Percentiles rank a stretch among this genome's conserved stretches.
Evolutionary conservation across 2,113 vertebrate genomes (phyloP).

Genomic region (Craseonycteris thonglongyai): DNA sequence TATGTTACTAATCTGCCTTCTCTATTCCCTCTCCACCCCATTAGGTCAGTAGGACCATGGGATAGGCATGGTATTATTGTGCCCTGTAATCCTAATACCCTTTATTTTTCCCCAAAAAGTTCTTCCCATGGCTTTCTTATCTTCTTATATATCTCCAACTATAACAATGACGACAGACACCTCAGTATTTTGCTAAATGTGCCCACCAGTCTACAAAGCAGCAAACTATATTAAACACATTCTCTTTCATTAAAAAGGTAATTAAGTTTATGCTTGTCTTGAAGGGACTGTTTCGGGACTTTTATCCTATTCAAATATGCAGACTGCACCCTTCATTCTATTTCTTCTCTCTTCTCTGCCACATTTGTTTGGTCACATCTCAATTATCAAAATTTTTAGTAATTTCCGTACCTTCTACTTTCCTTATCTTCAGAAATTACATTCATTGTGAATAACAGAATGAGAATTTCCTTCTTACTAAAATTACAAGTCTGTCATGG

Average conservation of each 20-base stretch:
- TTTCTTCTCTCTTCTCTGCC: background rate
- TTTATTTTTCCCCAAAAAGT: conserved; percentile 48
- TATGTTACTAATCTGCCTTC: conserved; percentile 81
- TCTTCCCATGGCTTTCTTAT: background rate
- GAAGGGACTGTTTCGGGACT: background rate
- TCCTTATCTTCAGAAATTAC: background rate
- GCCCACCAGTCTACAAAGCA: background rate
- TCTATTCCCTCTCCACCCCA: conserved; percentile 50
- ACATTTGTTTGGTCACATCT: background rate
- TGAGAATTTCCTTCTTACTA: background rate
- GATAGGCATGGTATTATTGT: conserved; percentile 57
- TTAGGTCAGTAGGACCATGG: conserved; percentile 76
- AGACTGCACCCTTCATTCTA: background rate
- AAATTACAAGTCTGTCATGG: background rate
- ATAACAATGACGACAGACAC: background rate
- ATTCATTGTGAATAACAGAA: background rate
- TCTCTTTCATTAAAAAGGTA: background rate
- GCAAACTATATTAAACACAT: background rate
- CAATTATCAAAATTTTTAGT: background rate
- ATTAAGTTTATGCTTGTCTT: background rate
- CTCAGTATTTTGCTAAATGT: background rate
- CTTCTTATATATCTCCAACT: background rate
- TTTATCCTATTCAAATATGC: background rate
- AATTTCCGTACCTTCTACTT: background rate
- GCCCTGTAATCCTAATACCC: background rate